A percentile compares a stretch with the other conserved stretches of the same genome.
Evolutionary conservation across 1,140 invertebrate genomes (phyloP).

Genomic region (Panagrolaimus sp.): DNA sequence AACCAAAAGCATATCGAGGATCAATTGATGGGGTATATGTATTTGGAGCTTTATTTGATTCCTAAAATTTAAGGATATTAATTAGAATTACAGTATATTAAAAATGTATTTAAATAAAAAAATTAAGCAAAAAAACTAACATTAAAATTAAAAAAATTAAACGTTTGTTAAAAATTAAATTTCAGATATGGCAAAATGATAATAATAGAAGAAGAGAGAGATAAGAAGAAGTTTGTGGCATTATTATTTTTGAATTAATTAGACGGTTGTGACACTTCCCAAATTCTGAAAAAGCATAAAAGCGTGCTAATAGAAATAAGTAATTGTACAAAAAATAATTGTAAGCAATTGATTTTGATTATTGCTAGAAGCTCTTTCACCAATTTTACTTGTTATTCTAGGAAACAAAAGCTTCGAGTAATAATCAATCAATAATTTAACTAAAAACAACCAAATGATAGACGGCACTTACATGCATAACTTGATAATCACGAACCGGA

Average conservation of each 20-base stretch:
- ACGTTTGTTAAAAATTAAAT: background rate
- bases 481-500: background rate
- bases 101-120: background rate
- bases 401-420: no score
- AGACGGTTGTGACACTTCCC: constrained; percentile 7
- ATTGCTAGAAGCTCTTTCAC: no score
- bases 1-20: constrained; percentile 31
- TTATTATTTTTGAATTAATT: background rate
- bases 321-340: background rate
- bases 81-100: background rate
- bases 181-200: background rate
- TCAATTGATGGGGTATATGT: background rate
- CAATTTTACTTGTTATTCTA: no score
- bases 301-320: no score
- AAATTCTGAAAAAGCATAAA: constrained; percentile 1
- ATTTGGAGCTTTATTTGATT: background rate
- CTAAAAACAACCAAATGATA: background rate
- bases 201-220: constrained; percentile 4
- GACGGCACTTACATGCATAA: constrained; percentile 1
- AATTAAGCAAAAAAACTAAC: background rate
- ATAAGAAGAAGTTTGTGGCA: background rate
- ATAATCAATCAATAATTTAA: background rate
- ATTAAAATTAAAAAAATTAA: constrained; percentile 1
- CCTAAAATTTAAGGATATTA: background rate
- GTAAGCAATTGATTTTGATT: background rate